A percentile compares a stretch with the other conserved stretches of the same genome.
Evolutionary conservation across 2,113 vertebrate species (phyloP).

Genomic region (Peromyscus leucopus): DNA sequence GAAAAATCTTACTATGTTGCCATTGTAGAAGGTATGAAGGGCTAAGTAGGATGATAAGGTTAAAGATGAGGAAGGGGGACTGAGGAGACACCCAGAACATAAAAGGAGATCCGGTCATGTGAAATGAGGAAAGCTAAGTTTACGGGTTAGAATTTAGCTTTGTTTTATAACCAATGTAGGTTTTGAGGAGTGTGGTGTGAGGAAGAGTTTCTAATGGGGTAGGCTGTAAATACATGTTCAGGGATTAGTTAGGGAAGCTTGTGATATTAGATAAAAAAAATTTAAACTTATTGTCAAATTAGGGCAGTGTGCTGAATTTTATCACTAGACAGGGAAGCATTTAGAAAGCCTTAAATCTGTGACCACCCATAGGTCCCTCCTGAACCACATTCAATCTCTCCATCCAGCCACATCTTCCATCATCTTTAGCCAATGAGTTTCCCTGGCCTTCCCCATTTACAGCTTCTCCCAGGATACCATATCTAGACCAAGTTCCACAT

Average conservation of each 20-base stretch:
- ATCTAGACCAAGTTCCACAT: neutral
- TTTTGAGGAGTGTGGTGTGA: fast-evolving
- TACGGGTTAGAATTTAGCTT: neutral
- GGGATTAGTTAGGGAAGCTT: neutral
- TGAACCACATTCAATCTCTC: neutral
- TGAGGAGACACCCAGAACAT: neutral
- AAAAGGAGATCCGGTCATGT: neutral
- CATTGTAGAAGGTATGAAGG: neutral
- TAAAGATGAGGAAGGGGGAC: neutral
- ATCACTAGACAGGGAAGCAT: neutral
- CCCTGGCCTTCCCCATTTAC: neutral
- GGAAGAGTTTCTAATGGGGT: no score
- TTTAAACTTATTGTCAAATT: neutral
- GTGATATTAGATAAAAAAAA: neutral
- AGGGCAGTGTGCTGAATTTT: neutral
- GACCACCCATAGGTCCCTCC: neutral
- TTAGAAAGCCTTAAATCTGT: neutral
- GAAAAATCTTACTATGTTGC: neutral
- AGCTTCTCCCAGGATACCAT: neutral
- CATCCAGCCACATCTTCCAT: neutral
- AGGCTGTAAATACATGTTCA: neutral
- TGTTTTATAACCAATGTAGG: neutral
- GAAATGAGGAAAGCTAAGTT: neutral
- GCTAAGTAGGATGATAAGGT: neutral
- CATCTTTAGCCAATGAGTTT: neutral